phyloP scores from a whole-genome alignment of 2,797 vertebrate species.

The Pseudochirops corinnae region DNA sequence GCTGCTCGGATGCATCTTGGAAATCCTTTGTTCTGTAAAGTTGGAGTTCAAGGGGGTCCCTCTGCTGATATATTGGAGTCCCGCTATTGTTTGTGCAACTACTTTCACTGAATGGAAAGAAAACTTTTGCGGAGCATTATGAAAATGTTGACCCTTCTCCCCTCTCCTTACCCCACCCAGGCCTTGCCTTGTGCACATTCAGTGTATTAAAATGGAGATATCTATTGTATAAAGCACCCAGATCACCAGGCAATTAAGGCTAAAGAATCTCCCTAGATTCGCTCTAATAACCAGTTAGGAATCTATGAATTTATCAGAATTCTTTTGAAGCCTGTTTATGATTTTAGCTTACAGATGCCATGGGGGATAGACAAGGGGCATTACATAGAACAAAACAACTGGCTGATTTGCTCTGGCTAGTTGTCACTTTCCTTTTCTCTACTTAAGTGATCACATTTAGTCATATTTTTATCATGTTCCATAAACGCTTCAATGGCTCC shows the following conservation, averaged over 20 bases:
- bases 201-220: slow-evolving; percentile 63
- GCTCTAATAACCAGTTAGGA: background rate
- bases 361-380: background rate
- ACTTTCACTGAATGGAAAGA: slow-evolving; percentile 71
- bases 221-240: background rate
- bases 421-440: background rate
- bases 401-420: background rate
- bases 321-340: background rate
- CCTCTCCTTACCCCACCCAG: slow-evolving; percentile 15
- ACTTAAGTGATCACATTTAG: background rate
- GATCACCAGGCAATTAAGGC: background rate
- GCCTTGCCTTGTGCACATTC: slow-evolving; percentile 57
- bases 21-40: slow-evolving; percentile 86
- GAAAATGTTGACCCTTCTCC: slow-evolving; percentile 56
- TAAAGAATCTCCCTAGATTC: background rate
- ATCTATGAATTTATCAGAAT: background rate
- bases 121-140: slow-evolving; percentile 72
- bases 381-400: background rate
- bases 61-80: slow-evolving; percentile 79
- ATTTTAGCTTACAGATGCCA: background rate
- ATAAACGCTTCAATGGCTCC: background rate
- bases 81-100: slow-evolving; percentile 80
- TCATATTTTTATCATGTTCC: background rate
- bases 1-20: slow-evolving; percentile 90
- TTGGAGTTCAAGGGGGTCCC: slow-evolving; percentile 86